A percentile compares a stretch with the other conserved stretches of the same genome.
These are phyloP conservation scores for Leptoteleia sp. DNA, from an alignment of 1,140 invertebrate genomes.

Conservation along the genomic window DNA sequence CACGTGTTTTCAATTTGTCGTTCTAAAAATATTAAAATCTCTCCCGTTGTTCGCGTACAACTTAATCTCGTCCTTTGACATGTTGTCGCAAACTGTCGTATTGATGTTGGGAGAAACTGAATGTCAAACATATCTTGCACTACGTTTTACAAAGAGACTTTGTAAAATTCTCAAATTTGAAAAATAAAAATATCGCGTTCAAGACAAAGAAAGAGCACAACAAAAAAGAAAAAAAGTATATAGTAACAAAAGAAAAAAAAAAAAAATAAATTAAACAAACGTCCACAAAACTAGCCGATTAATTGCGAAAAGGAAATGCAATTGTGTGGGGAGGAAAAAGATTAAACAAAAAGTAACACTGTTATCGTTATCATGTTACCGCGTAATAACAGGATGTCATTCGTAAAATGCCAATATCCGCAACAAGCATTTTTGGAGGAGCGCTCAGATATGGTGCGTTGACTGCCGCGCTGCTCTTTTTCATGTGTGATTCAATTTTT, in stretches of 20 bases:
- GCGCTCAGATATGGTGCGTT: constrained; percentile 29
- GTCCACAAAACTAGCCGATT: not conserved
- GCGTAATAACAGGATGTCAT: constrained; percentile 59
- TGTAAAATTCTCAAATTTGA: too few relatives aligned
- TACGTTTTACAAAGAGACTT: not conserved
- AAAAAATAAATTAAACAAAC: not conserved
- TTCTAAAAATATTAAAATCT: constrained; percentile 52
- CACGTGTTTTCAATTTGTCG: constrained; percentile 55
- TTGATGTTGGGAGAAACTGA: constrained; percentile 13
- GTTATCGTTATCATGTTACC: constrained; percentile 54
- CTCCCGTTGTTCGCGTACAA: constrained; percentile 13
- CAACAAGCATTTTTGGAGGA: constrained; percentile 53
- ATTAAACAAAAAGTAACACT: constrained; percentile 47
- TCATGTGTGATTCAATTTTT: constrained; percentile 64
- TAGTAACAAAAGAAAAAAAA: too few relatives aligned
- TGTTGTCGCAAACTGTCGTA: not conserved
- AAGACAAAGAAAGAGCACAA: not conserved
- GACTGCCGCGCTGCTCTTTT: constrained; percentile 52
- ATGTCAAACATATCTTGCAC: constrained; percentile 19
- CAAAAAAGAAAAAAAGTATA: constrained; percentile 12
- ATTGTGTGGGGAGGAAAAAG: constrained; percentile 18
- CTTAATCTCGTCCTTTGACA: constrained; percentile 7
- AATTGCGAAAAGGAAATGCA: constrained; percentile 18
- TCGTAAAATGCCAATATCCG: constrained; percentile 64
- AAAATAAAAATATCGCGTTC: too few relatives aligned